Conservation (phyloP, 1,140 invertebrate genomes). For the Drosophila saltans region DNA sequence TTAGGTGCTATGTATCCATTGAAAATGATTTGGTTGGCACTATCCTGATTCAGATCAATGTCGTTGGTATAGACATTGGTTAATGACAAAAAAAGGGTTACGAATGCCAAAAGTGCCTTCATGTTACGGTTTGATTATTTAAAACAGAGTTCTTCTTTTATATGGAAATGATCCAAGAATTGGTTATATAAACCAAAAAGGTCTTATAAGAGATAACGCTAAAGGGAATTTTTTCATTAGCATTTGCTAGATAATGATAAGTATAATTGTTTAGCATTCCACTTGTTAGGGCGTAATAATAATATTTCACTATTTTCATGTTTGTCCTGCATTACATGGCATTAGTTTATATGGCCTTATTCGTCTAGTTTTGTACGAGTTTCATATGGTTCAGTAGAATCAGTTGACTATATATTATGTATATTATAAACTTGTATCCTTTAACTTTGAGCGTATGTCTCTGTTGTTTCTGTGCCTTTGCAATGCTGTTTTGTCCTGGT, state of each 20-base stretch:
- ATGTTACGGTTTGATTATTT: slow-evolving; percentile 18
- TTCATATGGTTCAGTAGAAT: too few relatives aligned
- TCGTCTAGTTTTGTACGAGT: too few relatives aligned
- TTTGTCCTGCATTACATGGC: too few relatives aligned
- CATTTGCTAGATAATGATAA: not conserved
- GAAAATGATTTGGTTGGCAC: slow-evolving; percentile 36
- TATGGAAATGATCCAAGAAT: too few relatives aligned
- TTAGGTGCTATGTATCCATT: slow-evolving; percentile 54
- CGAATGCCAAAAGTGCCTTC: slow-evolving; percentile 43
- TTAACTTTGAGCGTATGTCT: not conserved
- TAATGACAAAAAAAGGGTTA: slow-evolving; percentile 21
- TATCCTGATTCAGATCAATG: not conserved
- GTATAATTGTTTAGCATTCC: too few relatives aligned
- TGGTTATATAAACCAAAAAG: too few relatives aligned
- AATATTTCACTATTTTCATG: too few relatives aligned
- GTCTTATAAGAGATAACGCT: too few relatives aligned
- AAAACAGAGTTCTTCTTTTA: not conserved
- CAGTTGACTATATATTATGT: too few relatives aligned
- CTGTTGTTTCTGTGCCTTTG: not conserved
- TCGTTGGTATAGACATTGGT: not conserved
- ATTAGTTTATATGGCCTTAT: too few relatives aligned
- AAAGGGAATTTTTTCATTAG: not conserved
- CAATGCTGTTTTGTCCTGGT: not conserved
- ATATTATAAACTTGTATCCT: too few relatives aligned
- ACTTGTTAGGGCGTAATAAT: too few relatives aligned